Percentiles rank a stretch among this genome's conserved stretches.
These are phyloP conservation scores for Tetheella fluctuosa DNA, from an alignment of 2,888 invertebrate genomes.

Conservation along the genomic window DNA sequence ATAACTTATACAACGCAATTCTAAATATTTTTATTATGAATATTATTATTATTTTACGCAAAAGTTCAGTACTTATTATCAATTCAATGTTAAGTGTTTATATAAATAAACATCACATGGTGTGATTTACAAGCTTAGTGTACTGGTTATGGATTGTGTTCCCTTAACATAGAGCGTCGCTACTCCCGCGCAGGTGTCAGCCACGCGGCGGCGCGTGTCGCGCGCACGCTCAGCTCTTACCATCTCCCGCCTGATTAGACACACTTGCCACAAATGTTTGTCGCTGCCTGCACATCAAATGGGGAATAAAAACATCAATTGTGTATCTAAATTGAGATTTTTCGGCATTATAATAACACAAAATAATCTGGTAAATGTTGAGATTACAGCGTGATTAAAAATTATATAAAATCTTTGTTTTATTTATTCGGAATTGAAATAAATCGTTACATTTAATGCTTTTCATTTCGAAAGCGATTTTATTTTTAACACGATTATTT, in stretches of 20 bases:
- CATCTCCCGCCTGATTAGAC: constrained; percentile 56
- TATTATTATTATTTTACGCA: too few species aligned
- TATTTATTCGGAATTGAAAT: not conserved
- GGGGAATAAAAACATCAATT: constrained; percentile 62
- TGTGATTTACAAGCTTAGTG: constrained; percentile 9
- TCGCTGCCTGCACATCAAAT: constrained; percentile 54
- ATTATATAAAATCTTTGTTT: too few species aligned
- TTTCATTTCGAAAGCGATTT: too few species aligned
- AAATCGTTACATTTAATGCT: too few species aligned
- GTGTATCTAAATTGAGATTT: constrained; percentile 53
- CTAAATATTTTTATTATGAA: too few species aligned
- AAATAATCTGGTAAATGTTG: constrained; percentile 58
- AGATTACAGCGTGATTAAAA: constrained; percentile 19
- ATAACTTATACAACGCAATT: too few species aligned
- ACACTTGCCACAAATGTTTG: constrained; percentile 76
- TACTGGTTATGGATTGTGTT: constrained; percentile 1
- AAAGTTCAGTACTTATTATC: too few species aligned
- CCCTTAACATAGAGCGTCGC: constrained; percentile 12
- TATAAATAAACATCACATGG: constrained; percentile 7
- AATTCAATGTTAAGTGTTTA: not conserved
- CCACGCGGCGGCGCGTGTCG: constrained; percentile 56
- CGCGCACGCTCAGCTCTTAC: constrained; percentile 42
- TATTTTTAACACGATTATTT: too few species aligned
- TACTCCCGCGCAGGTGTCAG: constrained; percentile 56
- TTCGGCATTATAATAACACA: constrained; percentile 50